A percentile compares a stretch with the other conserved stretches of the same genome.
Evolutionary conservation across 2,797 vertebrate genomes (phyloP).

Genomic region (Ctenopoma kingsleyae): DNA sequence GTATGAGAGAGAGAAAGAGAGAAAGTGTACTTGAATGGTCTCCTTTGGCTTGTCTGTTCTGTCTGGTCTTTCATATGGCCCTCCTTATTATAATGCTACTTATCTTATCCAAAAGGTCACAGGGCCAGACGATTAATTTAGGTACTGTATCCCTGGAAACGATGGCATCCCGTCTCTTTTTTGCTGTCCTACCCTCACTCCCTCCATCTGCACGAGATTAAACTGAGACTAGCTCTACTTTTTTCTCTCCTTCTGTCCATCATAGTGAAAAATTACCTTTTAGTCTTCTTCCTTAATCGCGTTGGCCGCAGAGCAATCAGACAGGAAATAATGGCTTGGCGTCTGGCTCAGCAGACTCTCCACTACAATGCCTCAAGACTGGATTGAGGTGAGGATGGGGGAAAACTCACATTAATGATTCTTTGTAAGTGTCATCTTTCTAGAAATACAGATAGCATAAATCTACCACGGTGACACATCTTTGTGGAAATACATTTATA

Average conservation of each 20-base stretch:
- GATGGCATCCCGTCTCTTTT: constrained; percentile 57
- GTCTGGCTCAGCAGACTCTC: constrained; percentile 60
- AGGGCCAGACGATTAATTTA: constrained; percentile 75
- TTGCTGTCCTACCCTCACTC: constrained; percentile 50
- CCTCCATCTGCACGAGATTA: constrained; percentile 74
- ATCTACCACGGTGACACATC: constrained; percentile 64
- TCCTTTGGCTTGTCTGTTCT: constrained; percentile 58
- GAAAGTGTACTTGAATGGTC: constrained; percentile 50
- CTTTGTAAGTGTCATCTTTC: constrained; percentile 67
- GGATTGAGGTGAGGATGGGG: constrained; percentile 65
- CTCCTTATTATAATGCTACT: constrained; percentile 76
- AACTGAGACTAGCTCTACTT: constrained; percentile 70
- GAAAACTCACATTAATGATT: constrained; percentile 65
- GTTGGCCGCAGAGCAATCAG: constrained; percentile 74
- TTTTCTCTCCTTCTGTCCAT: constrained; percentile 77
- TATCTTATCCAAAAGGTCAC: constrained; percentile 82
- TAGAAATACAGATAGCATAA: constrained; percentile 64
- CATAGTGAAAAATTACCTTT: constrained; percentile 81
- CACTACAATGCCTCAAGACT: constrained; percentile 53
- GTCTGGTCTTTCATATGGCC: constrained; percentile 65
- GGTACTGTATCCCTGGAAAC: constrained; percentile 63
- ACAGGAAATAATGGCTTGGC: constrained; percentile 71
- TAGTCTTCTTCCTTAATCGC: constrained; percentile 79
- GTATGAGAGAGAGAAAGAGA: not conserved
- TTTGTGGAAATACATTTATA: constrained; percentile 64